Evolutionary conservation across 2,888 invertebrate genomes (phyloP), one percentile per base, ranked within the genome.

Genomic region (Yponomeuta cagnagella): DNA sequence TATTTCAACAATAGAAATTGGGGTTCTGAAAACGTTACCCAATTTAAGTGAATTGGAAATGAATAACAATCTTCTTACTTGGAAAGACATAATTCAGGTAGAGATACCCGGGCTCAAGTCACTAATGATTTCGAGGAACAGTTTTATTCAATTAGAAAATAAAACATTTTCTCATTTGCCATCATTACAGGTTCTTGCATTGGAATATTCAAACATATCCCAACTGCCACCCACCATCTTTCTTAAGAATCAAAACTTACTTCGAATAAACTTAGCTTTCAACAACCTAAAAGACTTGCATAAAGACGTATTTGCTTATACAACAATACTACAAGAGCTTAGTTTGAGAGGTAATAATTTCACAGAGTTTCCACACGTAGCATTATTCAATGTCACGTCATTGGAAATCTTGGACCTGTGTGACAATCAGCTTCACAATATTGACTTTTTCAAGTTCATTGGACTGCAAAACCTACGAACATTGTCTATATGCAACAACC

Each of bases 11-110:
- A 96, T 97, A 71, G 96, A 96, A 82, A 89, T 93, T 65, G 94
- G 95, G 70, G 95, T 96, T 6, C 95, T 97, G 74, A 94, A 94
- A 81, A 95, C 95, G 75, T 88, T 97, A 72, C 94, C 94, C 75
- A 96, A 96, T 82, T 91, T 97, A 70, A 95, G 95, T 85, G 96
- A 96, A 79, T 90, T 97, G 70, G 96, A 97, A 86, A 89, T 97
- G 77, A 95, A 95, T 76, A 89, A 93, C 74, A 97, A 97, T 83
- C 90, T 93, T 73, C 88, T 97, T 70, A 94, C 94, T 74, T 94
- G 95, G 74, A 92, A 93, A 74, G 95, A 96, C 76, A 90, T 97
- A 72, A 94, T 94, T 75, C 94, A 95, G 77, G 89, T 97, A 71
- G 95, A 96, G 80, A 95, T 97, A 78, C 95, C 96, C 6, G 96